phyloP scores from a whole-genome alignment of 2,113 vertebrate species.

The Chaetodon trifascialis region DNA sequence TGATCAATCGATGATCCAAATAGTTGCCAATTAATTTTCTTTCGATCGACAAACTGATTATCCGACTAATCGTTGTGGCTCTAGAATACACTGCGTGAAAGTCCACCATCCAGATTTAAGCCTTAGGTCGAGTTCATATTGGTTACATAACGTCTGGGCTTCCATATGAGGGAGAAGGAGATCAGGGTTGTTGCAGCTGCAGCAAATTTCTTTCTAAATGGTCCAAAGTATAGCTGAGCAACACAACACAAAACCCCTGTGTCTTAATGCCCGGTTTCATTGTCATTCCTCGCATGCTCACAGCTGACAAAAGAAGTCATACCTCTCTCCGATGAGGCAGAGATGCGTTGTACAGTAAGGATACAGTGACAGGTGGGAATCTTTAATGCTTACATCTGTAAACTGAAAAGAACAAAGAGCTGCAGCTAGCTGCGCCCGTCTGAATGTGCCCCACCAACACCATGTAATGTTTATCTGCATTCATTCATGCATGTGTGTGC shows the following conservation, averaged over 20 bases:
- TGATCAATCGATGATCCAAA: no score
- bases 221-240: background rate
- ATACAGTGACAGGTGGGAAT: background rate
- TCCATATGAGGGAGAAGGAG: no score
- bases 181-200: no score
- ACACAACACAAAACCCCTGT: background rate
- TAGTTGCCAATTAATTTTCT: no score
- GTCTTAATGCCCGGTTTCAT: background rate
- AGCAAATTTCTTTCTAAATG: no score
- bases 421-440: conserved; percentile 19
- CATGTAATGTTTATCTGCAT: background rate
- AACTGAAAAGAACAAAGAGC: conserved; percentile 37
- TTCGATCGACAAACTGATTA: no score
- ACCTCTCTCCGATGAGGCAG: background rate
- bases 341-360: background rate
- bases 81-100: no score
- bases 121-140: no score
- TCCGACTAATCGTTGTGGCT: no score
- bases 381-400: conserved; percentile 4
- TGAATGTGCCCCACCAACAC: conserved; percentile 4
- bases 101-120: no score
- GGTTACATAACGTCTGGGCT: no score
- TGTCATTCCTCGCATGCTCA: background rate
- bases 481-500: background rate
- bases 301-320: background rate